Evolutionary conservation across 30 jellyfish, hydroid and myxozoan species (phyloP), one percentile per base, ranked within the genome.

Genomic region (Aurelia sp.): DNA sequence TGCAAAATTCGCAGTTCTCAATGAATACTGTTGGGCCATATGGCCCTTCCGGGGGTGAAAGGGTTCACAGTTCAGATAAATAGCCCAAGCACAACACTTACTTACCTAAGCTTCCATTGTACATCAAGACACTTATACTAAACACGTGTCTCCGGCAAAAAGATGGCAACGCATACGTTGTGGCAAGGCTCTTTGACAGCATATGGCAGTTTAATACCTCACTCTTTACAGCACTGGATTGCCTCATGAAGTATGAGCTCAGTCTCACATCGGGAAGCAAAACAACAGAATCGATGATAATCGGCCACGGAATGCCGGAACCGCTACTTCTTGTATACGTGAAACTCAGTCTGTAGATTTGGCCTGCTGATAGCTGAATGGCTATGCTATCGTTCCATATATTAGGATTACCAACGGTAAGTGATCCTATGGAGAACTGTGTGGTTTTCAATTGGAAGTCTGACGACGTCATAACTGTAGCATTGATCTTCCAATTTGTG

Each of bases 251-350:
- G 86, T 94, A 94, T 2, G 93, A 52, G 16, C 71, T 58, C 57
- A 20, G 62, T 30, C 71, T 79, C 30, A 88, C 82, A 69, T 94
- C 99, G 4, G 96, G 92, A 89, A 89, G 69, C 52, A 88, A 66
- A 13, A 80, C 63, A 8, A 94, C 80, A 13, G 99, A 84, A 73
- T 94, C 99, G 35, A 94, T 18, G 35, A 94, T 30, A 9, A 94
- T 69, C 10, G 99, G 97, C 99, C 99, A 94, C 12, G 97, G 97
- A 18, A 13, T 66, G 23, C 99, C 99, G 62, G 74, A 79, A 48
- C 60, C 55, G 52, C 73, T 55, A 21, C 90, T 81, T 15, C 95
- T 11, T 18, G 31, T 74, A 62, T 94, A 94, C 17, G 73, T 57
- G 51, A 94, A 3, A 7, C 89, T 18, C 68, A 94, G 53, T 20